These are phyloP conservation scores for Grapholita molesta DNA, from an alignment of 1,140 invertebrate genomes.

Conservation along the genomic window DNA sequence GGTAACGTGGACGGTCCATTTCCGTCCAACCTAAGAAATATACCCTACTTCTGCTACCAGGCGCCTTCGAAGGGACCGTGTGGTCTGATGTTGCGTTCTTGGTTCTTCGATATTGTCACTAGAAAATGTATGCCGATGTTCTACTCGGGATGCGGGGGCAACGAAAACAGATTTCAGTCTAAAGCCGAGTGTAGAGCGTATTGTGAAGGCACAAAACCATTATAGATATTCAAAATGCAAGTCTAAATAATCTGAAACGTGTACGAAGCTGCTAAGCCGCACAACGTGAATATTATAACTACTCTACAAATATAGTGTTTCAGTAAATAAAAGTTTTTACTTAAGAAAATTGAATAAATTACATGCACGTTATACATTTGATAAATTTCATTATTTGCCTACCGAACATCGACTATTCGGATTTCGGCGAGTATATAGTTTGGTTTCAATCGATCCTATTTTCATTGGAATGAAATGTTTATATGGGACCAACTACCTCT, in stretches of 20 bases:
- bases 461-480: too few species aligned
- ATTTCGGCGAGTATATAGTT: too few species aligned
- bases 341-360: neutral
- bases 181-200: conserved; percentile 43
- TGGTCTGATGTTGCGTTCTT: conserved; percentile 41
- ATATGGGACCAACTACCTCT: too few species aligned
- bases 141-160: conserved; percentile 66
- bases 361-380: too few species aligned
- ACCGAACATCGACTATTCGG: too few species aligned
- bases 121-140: conserved; percentile 61
- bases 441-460: too few species aligned
- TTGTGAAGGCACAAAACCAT: conserved; percentile 38
- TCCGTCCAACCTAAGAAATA: conserved; percentile 53
- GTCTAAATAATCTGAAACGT: neutral
- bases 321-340: neutral
- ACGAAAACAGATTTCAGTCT: conserved; percentile 57
- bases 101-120: conserved; percentile 61
- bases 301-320: neutral
- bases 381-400: too few species aligned
- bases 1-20: conserved; percentile 58
- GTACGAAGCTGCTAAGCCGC: neutral
- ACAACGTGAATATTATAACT: neutral
- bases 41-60: conserved; percentile 67
- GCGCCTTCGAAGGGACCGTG: conserved; percentile 60
- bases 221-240: conserved; percentile 20